Evolutionary conservation across 1,140 invertebrate species (phyloP).

Genomic region (Macrobrachium nipponense): DNA sequence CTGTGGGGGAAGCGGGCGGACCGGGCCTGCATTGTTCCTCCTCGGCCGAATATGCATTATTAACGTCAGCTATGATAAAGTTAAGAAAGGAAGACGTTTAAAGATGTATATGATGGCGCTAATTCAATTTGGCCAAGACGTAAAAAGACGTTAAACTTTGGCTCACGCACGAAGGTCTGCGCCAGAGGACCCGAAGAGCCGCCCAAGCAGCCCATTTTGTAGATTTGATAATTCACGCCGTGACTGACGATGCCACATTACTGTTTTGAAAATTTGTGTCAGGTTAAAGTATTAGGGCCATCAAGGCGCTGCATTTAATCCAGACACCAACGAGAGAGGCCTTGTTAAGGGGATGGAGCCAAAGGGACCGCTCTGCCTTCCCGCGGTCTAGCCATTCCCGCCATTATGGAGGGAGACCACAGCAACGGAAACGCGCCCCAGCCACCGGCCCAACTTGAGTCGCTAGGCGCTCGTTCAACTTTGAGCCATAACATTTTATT

Average conservation of each 20-base stretch:
- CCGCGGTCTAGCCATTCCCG: neutral
- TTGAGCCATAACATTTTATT: slow-evolving; percentile 52
- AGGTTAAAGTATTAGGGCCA: slow-evolving; percentile 61
- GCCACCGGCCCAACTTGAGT: neutral
- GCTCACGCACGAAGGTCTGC: neutral
- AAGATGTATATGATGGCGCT: slow-evolving; percentile 29
- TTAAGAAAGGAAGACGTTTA: slow-evolving; percentile 8
- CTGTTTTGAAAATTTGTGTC: slow-evolving; percentile 61
- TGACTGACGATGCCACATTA: slow-evolving; percentile 59
- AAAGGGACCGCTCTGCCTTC: neutral
- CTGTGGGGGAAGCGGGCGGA: neutral
- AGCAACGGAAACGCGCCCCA: neutral
- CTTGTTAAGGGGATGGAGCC: slow-evolving; percentile 43
- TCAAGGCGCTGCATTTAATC: slow-evolving; percentile 62
- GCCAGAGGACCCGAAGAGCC: slow-evolving; percentile 23
- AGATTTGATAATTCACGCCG: slow-evolving; percentile 56
- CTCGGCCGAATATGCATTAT: neutral
- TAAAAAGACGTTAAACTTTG: slow-evolving; percentile 1
- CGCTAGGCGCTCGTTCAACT: slow-evolving; percentile 38
- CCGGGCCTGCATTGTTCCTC: neutral
- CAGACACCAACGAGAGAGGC: slow-evolving; percentile 58
- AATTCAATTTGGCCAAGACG: slow-evolving; percentile 47
- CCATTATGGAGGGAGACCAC: neutral
- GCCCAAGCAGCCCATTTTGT: slow-evolving; percentile 45
- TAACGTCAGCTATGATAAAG: neutral